phyloP scores from a whole-genome alignment of 2,113 vertebrate genomes.

The Cyphomyrus plagiostoma region DNA sequence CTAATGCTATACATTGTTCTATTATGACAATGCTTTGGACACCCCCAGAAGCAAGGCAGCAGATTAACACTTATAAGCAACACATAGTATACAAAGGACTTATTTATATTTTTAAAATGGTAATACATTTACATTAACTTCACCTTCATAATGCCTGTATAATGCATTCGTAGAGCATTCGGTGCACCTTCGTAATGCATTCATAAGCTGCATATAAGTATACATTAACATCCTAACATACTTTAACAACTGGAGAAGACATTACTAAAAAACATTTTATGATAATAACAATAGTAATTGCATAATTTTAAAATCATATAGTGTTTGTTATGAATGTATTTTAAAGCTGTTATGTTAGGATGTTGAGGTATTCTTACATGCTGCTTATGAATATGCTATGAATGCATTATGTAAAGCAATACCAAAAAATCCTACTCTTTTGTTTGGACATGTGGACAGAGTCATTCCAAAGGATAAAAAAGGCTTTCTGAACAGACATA shows the following conservation, averaged over 20 bases:
- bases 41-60: background rate
- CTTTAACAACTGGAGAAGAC: background rate
- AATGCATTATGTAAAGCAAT: background rate
- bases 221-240: background rate
- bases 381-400: background rate
- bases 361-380: background rate
- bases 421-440: background rate
- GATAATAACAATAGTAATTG: background rate
- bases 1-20: background rate
- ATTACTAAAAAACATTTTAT: background rate
- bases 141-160: background rate
- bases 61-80: background rate
- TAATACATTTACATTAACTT: background rate
- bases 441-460: background rate
- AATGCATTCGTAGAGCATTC: background rate
- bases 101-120: background rate
- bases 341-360: background rate
- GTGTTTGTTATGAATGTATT: background rate
- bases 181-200: background rate
- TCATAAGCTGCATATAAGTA: background rate
- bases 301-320: background rate
- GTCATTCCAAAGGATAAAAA: background rate
- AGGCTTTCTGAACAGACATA: background rate
- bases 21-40: background rate
- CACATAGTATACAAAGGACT: background rate